A percentile compares a stretch with the other conserved stretches of the same genome.
These are phyloP conservation scores for Pyrocoelia pectoralis DNA, from an alignment of 2,888 invertebrate species.

Conservation along the genomic window DNA sequence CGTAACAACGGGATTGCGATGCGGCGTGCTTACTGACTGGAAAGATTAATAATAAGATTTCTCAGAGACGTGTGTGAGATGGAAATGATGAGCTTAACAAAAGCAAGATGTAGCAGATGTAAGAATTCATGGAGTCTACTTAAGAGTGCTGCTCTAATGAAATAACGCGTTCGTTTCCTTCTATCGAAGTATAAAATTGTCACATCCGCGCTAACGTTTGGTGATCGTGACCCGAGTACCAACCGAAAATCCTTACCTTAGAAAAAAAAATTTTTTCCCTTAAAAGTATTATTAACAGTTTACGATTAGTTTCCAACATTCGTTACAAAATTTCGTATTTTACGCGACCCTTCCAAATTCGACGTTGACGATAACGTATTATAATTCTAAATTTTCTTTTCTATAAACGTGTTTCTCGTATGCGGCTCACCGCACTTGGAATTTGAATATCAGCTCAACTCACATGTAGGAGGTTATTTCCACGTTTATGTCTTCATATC, in stretches of 20 bases:
- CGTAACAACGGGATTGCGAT: conserved; percentile 52
- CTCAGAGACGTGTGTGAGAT: conserved; percentile 56
- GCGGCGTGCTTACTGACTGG: conserved; percentile 54
- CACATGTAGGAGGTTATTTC: conserved; percentile 53
- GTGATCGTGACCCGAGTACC: conserved; percentile 48
- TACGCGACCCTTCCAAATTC: conserved; percentile 26
- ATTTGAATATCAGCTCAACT: conserved; percentile 53
- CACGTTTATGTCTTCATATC: conserved; percentile 58
- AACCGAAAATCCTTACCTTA: conserved; percentile 31
- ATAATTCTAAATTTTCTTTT: conserved; percentile 30
- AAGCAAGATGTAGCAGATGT: conserved; percentile 43
- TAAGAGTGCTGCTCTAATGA: conserved; percentile 53
- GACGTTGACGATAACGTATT: conserved; percentile 20
- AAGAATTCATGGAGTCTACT: conserved; percentile 52
- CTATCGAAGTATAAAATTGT: conserved; percentile 51
- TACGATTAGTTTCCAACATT: conserved; percentile 16
- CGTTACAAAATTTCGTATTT: conserved; percentile 38
- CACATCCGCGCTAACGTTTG: conserved; percentile 47
- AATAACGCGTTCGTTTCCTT: conserved; percentile 50
- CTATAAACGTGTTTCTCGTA: conserved; percentile 45
- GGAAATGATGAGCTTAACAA: conserved; percentile 54
- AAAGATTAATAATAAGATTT: conserved; percentile 60
- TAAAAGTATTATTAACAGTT: conserved; percentile 29
- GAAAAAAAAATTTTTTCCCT: conserved; percentile 24
- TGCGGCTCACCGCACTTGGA: conserved; percentile 43